Base-by-base conservation (phyloP, 2,888 invertebrate species). In the Strigamia transsilvanica region DNA sequence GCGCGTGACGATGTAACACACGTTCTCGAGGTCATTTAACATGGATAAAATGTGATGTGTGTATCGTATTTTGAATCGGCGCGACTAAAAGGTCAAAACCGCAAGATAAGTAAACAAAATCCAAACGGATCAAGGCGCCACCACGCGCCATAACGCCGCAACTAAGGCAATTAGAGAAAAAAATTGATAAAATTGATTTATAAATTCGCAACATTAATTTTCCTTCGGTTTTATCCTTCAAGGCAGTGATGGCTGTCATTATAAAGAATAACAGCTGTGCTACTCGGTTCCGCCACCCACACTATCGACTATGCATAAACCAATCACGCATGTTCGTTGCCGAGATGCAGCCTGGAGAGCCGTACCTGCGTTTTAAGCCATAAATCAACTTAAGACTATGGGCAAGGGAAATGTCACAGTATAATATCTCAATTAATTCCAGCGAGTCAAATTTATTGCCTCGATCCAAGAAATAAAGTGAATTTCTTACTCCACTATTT, bases 321-420 rank as follows among this genome's bases (percentile, higher is more conserved):
- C 61, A 61, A 61, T 61, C 61, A 61, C 61, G 23, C 61, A 23
- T 61, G 61, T n/a, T 23, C 61, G 18, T 4, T 21, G n/a, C 18
- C 23, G 61, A 61, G 21, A 61, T 23, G 18, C 18, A 61, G 61
- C 61, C 61, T 61, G n/a, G 10, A 23, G 61, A 61, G 23, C 61
- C 18, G 10, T 23, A 61, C 61, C 61, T 61, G 61, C 10, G 18
- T 61, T 61, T 61, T 61, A 18, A 21, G 61, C 18, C 61, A 61
- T 61, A 61, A 61, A 61, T 61, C 61, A 61, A 61, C 5, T 18
- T 61, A 61, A 23, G 9, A 23, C 61, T 21, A 21, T 61, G 61
- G 18, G 61, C 61, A 61, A 61, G 61, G 61, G 21, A 61, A 61
- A 61, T 61, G 61, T 61, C 61, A 61, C 61, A 61, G 61, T 61